Evolutionary conservation across 1,140 invertebrate genomes (phyloP), one percentile per base, ranked within the genome.

Genomic region (Neuroterus valhalla): DNA sequence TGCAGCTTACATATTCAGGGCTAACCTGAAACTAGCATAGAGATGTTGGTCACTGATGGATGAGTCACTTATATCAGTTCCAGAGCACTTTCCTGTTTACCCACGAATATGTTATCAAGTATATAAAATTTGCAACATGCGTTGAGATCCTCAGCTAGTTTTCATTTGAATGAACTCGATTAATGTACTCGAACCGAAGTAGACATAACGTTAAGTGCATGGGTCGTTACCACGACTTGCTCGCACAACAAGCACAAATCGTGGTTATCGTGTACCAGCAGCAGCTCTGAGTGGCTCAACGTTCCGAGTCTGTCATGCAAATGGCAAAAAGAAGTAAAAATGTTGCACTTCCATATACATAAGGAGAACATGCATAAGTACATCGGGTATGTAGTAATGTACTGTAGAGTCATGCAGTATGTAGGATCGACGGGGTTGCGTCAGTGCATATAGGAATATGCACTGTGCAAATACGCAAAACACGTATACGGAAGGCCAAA

Each of bases 401-500:
- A 67, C 23, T 15, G 4, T n/a, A 6, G 4, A 38, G 31, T 38
- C 11, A 14, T 31, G 14, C 14, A 62, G 23, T 26, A 55, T 55
- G 23, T 55, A 55, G 52, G 21, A 55, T 62, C 55, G 55, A 62
- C 55, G 15, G 26, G 55, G 14, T 62, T 62, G 23, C 31, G 31
- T 62, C 23, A 62, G 21, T 62, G 55, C 15, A 15, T 5, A 31
- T 5, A 31, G 23, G 21, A 21, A 11, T 52, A 52, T 19, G 19
- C 19, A 52, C 52, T 73, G 75, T 76, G 67, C 68, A 78, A n/a
- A n/a, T 75, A 78, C 70, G 72, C 69, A 81, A 76, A 80, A 26
- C 73, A 76, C 74, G 75, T 72, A 76, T 45, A 74, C 73, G 72
- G 77, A 78, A 78, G 77, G 79, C 79, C 72, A 78, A 26, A 79